Conservation (phyloP, 2,888 invertebrate genomes). For the Gasteruption jaculator region DNA sequence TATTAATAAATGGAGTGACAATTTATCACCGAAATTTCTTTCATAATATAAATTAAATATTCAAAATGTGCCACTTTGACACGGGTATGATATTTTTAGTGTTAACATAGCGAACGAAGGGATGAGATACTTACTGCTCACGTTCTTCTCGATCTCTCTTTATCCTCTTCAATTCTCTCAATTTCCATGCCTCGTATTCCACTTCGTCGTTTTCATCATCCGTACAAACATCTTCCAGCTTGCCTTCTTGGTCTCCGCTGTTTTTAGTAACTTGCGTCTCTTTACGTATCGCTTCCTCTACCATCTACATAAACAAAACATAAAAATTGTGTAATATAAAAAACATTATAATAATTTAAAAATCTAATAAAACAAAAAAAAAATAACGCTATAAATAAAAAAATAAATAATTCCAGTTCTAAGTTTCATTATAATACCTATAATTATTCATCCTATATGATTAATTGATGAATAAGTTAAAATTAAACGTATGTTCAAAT, state of each 20-base stretch:
- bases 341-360: not conserved
- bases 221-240: slow-evolving; percentile 81
- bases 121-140: slow-evolving; percentile 71
- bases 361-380: slow-evolving; percentile 4
- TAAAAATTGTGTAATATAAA: slow-evolving; percentile 16
- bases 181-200: slow-evolving; percentile 97
- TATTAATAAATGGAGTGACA: slow-evolving; percentile 6
- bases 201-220: slow-evolving; percentile 96
- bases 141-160: slow-evolving; percentile 95
- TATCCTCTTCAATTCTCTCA: slow-evolving; percentile 91
- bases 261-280: slow-evolving; percentile 60
- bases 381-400: slow-evolving; percentile 4
- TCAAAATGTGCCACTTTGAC: too few relatives aligned
- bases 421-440: too few relatives aligned
- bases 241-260: slow-evolving; percentile 69
- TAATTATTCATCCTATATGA: too few relatives aligned
- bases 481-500: slow-evolving; percentile 2
- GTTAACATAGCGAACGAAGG: too few relatives aligned
- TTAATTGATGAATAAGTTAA: not conserved
- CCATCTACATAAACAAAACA: too few relatives aligned
- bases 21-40: too few relatives aligned
- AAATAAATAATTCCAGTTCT: too few relatives aligned
- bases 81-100: too few relatives aligned
- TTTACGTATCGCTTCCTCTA: slow-evolving; percentile 83
- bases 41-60: too few relatives aligned